These are phyloP conservation scores for Champsocephalus gunnari DNA, from an alignment of 2,797 vertebrate genomes.

Conservation along the genomic window DNA sequence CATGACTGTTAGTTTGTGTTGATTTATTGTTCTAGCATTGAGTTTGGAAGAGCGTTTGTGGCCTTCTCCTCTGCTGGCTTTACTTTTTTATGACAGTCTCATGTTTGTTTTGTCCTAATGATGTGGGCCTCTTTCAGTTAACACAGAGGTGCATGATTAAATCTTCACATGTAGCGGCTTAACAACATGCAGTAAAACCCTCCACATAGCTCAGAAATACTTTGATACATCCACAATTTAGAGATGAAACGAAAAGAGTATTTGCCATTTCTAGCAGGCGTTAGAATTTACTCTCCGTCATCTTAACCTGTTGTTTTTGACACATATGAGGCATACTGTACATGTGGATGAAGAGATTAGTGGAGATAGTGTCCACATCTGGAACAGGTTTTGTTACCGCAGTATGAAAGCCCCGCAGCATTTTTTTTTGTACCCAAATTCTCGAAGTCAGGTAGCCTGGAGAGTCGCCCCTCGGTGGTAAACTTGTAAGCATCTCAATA, in stretches of 20 bases:
- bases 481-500: slow-evolving; percentile 43
- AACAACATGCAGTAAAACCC: slow-evolving; percentile 45
- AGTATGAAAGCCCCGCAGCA: slow-evolving; percentile 51
- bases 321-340: slow-evolving; percentile 35
- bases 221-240: slow-evolving; percentile 43
- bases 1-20: slow-evolving; percentile 22
- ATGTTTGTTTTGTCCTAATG: slow-evolving; percentile 71
- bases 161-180: slow-evolving; percentile 45
- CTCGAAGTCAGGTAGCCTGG: slow-evolving; percentile 50
- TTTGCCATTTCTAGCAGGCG: background rate
- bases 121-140: slow-evolving; percentile 54
- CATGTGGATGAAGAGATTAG: slow-evolving; percentile 46
- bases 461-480: slow-evolving; percentile 49
- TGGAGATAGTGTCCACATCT: slow-evolving; percentile 71
- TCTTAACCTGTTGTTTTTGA: slow-evolving; percentile 52
- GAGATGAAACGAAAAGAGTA: slow-evolving; percentile 18
- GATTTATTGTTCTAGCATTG: slow-evolving; percentile 35
- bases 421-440: slow-evolving; percentile 14
- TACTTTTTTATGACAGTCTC: slow-evolving; percentile 46
- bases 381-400: slow-evolving; percentile 62
- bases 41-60: slow-evolving; percentile 3
- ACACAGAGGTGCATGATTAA: slow-evolving; percentile 49
- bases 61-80: slow-evolving; percentile 32
- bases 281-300: slow-evolving; percentile 20
- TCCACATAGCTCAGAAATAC: slow-evolving; percentile 30